phyloP scores from a whole-genome alignment of 2,113 vertebrate genomes.

The Phocoena phocoena region DNA sequence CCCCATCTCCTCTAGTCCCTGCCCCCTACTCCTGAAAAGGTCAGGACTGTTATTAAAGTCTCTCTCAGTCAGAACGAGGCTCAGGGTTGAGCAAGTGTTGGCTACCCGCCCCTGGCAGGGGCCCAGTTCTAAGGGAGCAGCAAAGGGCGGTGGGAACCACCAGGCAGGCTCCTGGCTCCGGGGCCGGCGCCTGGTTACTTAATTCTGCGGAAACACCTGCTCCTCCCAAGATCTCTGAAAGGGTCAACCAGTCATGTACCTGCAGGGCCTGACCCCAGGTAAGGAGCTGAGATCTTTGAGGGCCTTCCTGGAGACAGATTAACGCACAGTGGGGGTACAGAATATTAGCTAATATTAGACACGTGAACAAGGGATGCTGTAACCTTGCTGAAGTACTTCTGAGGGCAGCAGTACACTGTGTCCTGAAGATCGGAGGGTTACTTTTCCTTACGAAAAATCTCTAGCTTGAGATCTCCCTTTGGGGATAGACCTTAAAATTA shows the following conservation, averaged over 20 bases:
- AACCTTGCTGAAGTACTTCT: background rate
- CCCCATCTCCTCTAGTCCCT: background rate
- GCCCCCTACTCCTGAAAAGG: background rate
- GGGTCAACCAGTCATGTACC: fast-evolving
- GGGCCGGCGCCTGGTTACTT: fast-evolving
- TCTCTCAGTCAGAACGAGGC: background rate
- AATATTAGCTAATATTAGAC: too few relatives aligned
- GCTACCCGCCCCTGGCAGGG: too few relatives aligned
- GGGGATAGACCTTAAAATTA: background rate
- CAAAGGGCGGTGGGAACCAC: too few relatives aligned
- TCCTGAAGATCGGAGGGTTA: background rate
- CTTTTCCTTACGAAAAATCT: background rate
- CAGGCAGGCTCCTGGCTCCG: background rate
- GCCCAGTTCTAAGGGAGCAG: background rate
- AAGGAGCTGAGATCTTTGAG: background rate
- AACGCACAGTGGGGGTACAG: background rate
- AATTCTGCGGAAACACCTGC: fast-evolving
- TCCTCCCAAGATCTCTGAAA: too few relatives aligned
- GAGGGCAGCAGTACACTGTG: background rate
- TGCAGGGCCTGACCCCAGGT: fast-evolving
- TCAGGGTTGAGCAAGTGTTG: background rate
- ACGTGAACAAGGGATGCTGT: background rate
- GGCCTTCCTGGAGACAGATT: background rate
- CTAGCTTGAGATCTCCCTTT: background rate
- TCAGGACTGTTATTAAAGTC: background rate